Conservation (phyloP, 2,113 vertebrate species). For the Pterophyllum scalare region DNA sequence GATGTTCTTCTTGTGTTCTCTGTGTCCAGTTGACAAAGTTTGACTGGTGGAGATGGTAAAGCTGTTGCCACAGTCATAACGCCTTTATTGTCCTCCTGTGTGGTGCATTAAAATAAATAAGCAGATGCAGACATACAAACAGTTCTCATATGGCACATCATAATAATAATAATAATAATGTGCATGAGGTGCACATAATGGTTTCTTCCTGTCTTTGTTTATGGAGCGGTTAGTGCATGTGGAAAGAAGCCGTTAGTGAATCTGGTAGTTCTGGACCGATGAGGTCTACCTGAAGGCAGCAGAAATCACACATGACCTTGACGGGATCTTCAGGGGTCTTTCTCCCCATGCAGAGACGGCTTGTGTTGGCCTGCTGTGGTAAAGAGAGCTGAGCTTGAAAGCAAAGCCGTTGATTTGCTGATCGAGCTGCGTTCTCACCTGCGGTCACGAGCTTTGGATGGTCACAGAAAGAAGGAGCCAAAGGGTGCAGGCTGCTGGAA, state of each 20-base stretch:
- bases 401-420: too few relatives aligned
- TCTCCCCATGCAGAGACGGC: fast-evolving
- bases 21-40: not conserved
- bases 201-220: too few relatives aligned
- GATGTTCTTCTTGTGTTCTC: not conserved
- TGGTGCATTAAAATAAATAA: not conserved
- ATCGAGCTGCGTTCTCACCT: too few relatives aligned
- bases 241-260: too few relatives aligned
- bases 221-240: too few relatives aligned
- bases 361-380: not conserved
- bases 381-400: not conserved
- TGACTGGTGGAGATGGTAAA: fast-evolving
- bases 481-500: not conserved
- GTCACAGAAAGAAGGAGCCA: not conserved
- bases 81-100: not conserved
- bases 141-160: fast-evolving
- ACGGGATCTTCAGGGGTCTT: not conserved
- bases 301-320: not conserved
- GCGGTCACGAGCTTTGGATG: fast-evolving
- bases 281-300: not conserved
- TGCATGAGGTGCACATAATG: not conserved
- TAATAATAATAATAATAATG: too few relatives aligned
- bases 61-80: not conserved
- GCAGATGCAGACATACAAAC: fast-evolving
- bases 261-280: not conserved